Base-by-base conservation (phyloP, 2,113 vertebrate genomes). In the Xiphophorus couchianus region DNA sequence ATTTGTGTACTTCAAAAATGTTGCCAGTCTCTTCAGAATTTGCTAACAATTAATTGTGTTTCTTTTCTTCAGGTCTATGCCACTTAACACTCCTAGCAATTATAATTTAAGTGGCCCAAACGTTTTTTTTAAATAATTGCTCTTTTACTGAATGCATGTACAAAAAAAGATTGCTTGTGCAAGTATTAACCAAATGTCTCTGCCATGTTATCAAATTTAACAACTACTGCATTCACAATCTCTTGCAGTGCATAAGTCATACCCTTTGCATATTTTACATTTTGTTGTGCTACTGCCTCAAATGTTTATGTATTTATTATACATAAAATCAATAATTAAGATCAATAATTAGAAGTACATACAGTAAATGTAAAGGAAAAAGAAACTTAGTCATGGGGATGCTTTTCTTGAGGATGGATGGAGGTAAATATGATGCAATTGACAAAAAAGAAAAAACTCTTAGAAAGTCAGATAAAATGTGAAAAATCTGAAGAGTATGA, bases 201-300 rank as follows among this genome's bases (percentile, higher is more conserved):
- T 73, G 29, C 48, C 2, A 77, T 90, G 88, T 80, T 76, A 74
- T 83, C 86, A 81, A 78, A 79, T 86, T 81, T 82, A 81, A 86
- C 37, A 64, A 72, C 60, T 86, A 84, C 88, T 81, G 86, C 69
- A 58, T 75, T 81, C 35, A 79, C 58, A 58, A 76, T 73, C 63
- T 29, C 81, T 90, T 84, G 87, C 19, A 39, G 15, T 48, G 44
- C 1, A 7, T 25, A 58, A 58, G 51, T 25, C 51, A 58, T 58
- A 58, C 51, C 51, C 51, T 58, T 58, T 58, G 51, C 25, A 58
- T n/a, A n/a, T 58, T 58, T 58, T 10, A 7, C 25, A n/a, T 58
- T 58, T 58, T 58, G 25, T n/a, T 17, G 3, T 10, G 3, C 51
- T 58, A 25, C 51, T n/a, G 10, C 8, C 25, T n/a, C 9, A 25